A percentile compares a stretch with the other conserved stretches of the same genome.
Evolutionary conservation across 1,140 invertebrate genomes (phyloP).

Genomic region (Riptortus pedestris): DNA sequence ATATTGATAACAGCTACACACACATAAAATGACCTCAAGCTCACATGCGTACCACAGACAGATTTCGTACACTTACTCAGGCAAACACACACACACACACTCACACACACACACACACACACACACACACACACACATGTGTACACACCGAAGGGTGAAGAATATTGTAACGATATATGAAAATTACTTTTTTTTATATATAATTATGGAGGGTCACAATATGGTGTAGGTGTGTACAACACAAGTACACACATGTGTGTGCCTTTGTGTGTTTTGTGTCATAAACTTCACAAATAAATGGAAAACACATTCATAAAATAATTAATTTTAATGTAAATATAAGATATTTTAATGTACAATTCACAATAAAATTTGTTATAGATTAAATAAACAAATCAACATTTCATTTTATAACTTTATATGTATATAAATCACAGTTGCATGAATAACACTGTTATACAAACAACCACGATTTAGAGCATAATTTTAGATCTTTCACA

Average conservation of each 20-base stretch:
- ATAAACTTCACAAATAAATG: background rate
- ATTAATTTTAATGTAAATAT: background rate
- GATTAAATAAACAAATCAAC: slow-evolving; percentile 16
- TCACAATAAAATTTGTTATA: slow-evolving; percentile 14
- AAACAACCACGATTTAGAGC: slow-evolving; percentile 19
- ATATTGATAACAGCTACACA: background rate
- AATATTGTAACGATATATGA: background rate
- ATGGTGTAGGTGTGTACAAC: background rate
- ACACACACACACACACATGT: background rate
- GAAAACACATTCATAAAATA: background rate
- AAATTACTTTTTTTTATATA: background rate
- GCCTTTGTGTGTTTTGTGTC: background rate
- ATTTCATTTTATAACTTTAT: slow-evolving; percentile 2
- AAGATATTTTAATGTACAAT: slow-evolving; percentile 14
- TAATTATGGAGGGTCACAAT: background rate
- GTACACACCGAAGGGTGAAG: background rate
- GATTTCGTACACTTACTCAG: background rate
- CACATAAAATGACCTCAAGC: background rate
- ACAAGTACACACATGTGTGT: background rate
- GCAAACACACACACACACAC: background rate
- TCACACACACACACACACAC: background rate
- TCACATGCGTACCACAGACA: background rate
- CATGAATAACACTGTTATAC: slow-evolving; percentile 23
- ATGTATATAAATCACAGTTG: slow-evolving; percentile 22
- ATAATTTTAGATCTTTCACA: too few species aligned